These are phyloP conservation scores for Cochlearius cochlearius DNA, from an alignment of 2,113 vertebrate genomes.

Conservation along the genomic window DNA sequence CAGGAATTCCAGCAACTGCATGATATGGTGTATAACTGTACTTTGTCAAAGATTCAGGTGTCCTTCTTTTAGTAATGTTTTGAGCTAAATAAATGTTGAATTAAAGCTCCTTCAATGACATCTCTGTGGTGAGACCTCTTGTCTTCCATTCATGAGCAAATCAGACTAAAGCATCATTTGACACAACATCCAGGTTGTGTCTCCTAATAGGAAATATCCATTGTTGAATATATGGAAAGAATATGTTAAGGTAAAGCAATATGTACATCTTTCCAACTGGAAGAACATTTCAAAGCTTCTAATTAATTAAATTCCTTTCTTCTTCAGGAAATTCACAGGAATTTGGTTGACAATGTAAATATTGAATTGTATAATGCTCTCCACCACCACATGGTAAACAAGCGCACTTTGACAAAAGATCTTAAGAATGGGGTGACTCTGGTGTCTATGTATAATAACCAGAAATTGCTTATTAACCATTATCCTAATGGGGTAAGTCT, in stretches of 20 bases:
- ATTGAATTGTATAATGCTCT: constrained; percentile 93
- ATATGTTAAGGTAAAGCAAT: background rate
- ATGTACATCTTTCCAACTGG: background rate
- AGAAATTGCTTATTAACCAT: constrained; percentile 89
- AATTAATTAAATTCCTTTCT: background rate
- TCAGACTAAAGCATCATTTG: background rate
- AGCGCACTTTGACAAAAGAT: constrained; percentile 92
- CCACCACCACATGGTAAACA: constrained; percentile 93
- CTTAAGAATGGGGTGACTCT: constrained; percentile 87
- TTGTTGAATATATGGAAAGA: background rate
- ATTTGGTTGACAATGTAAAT: constrained; percentile 93
- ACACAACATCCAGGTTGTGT: too few species aligned
- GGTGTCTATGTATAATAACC: constrained; percentile 89
- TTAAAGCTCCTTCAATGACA: background rate
- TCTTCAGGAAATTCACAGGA: constrained; percentile 77
- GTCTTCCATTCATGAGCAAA: background rate
- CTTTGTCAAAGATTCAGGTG: background rate
- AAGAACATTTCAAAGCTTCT: background rate
- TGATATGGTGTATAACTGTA: background rate
- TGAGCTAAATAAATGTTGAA: background rate
- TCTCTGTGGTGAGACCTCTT: background rate
- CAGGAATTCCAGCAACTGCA: background rate
- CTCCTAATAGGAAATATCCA: background rate
- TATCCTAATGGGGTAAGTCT: constrained; percentile 92
- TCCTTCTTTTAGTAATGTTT: background rate